Evolutionary conservation across 2,888 invertebrate species (phyloP), one percentile per base, ranked within the genome.

Genomic region (Epinotia brunnichana): DNA sequence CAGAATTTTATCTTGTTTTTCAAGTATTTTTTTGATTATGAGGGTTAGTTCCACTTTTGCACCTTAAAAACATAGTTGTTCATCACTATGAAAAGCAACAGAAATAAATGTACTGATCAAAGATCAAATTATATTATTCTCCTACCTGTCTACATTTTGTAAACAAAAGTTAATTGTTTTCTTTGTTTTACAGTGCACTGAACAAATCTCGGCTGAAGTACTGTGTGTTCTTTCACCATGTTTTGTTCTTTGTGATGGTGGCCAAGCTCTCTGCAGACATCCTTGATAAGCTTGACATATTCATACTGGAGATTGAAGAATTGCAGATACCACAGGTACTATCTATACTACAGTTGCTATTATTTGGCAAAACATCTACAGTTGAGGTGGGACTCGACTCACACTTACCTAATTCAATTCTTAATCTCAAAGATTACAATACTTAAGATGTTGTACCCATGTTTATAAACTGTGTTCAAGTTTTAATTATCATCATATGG

Each of bases 201-300:
- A 98, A 98, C 94, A 99, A 99, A 94, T 97, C 97, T 78, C 96
- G 99, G 84, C 95, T 99, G 89, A 98, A 98, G 92, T 97, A 97
- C 88, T 97, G 98, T 90, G 97, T 99, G 91, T 97, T 98, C 92
- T 96, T 98, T 90, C 99, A 99, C 91, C 96, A 97, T 84, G 90
- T 98, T 76, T 94, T 99, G 81, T 97, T 97, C 89, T 95, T 98
- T 87, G 95, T 96, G 79, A 98, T 99, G 98, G 90, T 98, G 86
- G 96, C 97, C 66, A 98, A 99, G 91, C 94, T 99, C 77, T 96
- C 97, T 10, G 97, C 98, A 19, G 98, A 97, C 88, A 96, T 99
- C 83, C 95, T 98, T 80, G 98, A 99, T 90, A 96, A 96, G 87
- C 94, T 99, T 82, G 98, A 99, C 88, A 96, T 99, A 88, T 98